Base-by-base conservation (phyloP, 1,140 invertebrate genomes). In the Sminthurides bifidus region DNA sequence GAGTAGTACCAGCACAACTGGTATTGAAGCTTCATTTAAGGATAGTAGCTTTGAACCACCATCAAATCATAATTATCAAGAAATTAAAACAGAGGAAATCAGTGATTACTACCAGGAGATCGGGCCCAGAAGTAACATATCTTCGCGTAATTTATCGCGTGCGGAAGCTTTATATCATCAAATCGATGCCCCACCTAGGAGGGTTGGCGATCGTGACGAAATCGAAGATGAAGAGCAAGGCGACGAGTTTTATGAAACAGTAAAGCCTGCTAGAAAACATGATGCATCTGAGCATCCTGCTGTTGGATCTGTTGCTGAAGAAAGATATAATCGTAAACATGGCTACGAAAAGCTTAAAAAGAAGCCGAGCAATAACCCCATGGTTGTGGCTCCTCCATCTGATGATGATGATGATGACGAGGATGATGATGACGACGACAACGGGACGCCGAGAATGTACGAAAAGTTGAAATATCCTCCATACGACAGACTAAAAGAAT, bases 261-360 rank as follows among this genome's bases (percentile, higher is more conserved):
- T 64, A 2, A 60, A 60, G 35, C 37, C 45, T 1, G 24, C 50
- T 0, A 44, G 33, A 14, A 35, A 23, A 35, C 24, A 21, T 3
- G 40, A 48, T 37, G 5, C 43, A 6, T 10, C 41, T 15, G 19
- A 17, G 17, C 21, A 38, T 26, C 35, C 57, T 15, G 12, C 27
- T 17, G 15, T 27, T 3, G 14, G 30, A 17, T 27, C 43, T 5
- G n/a, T 30, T 14, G 26, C 40, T 4, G 4, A 12, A 8, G 37
- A 31, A 51, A 58, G 40, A 52, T 58, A 52, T 38, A 50, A 58
- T 35, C 31, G 45, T n/a, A 64, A 64, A 31, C 63, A 64, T 44
- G 63, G 63, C 4, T 64, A 64, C 54, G 63, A 61, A 35, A 64
- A 64, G 33, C 31, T 64, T 2, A 61, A 56, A 44, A 58, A 58